A percentile compares a stretch with the other conserved stretches of the same genome.
phyloP scores from a whole-genome alignment of 2,797 vertebrate genomes.

The Streptopelia turtur region DNA sequence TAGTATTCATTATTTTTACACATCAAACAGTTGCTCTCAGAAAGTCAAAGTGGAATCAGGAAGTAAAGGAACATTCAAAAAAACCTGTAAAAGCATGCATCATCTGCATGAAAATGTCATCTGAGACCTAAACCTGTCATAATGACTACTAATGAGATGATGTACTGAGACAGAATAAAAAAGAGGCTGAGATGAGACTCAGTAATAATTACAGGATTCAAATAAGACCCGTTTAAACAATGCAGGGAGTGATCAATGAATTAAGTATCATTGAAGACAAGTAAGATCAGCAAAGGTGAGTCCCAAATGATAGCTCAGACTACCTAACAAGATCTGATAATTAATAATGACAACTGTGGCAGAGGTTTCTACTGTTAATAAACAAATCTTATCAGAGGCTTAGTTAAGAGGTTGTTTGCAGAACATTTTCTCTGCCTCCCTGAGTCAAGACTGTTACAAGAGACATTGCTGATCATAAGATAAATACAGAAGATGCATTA shows the following conservation, averaged over 20 bases:
- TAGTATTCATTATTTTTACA: conserved; percentile 11
- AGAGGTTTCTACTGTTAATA: conserved; percentile 29
- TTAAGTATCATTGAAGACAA: neutral
- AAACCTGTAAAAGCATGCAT: neutral
- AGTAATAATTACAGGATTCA: conserved; percentile 2
- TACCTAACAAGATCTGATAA: conserved; percentile 46
- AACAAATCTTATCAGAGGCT: conserved; percentile 6
- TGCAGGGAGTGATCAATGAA: conserved; percentile 7
- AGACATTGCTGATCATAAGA: neutral
- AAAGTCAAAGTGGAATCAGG: neutral
- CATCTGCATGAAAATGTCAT: neutral
- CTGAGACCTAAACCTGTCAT: conserved; percentile 1
- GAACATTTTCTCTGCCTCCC: neutral
- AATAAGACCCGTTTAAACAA: neutral
- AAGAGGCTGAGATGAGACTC: neutral
- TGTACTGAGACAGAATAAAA: neutral
- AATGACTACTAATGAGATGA: conserved; percentile 51
- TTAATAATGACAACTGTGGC: conserved; percentile 33
- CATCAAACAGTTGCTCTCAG: neutral
- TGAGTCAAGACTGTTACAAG: neutral
- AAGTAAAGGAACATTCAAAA: neutral
- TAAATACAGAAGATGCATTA: neutral
- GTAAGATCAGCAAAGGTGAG: conserved; percentile 6
- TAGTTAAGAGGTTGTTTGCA: neutral
- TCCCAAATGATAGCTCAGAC: conserved; percentile 3